Percentiles rank a stretch among this genome's conserved stretches.
Conservation (phyloP, 1,140 invertebrate species). For the Oscheius sp. region DNA sequence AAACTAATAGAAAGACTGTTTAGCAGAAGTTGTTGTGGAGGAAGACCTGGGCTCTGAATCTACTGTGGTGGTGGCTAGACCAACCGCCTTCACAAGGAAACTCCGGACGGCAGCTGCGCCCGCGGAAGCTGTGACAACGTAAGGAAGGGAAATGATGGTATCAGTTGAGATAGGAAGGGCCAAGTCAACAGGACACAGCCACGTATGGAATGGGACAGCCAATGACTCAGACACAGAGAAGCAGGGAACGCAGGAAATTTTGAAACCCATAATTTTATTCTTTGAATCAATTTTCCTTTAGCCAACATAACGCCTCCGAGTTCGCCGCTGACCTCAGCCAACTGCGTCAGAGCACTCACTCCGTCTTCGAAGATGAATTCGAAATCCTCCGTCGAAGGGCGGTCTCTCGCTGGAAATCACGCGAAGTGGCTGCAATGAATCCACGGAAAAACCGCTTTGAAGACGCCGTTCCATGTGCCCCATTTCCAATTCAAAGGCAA, state of each 20-base stretch:
- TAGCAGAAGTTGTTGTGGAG: neutral
- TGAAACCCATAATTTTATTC: too few relatives aligned
- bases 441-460: slow-evolving; percentile 4
- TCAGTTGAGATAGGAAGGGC: too few relatives aligned
- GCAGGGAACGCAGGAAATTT: too few relatives aligned
- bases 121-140: neutral
- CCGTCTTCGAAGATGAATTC: neutral
- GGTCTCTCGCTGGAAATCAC: neutral
- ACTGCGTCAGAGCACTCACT: neutral
- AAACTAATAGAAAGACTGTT: too few relatives aligned
- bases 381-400: neutral
- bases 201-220: too few relatives aligned
- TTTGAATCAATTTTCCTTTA: too few relatives aligned
- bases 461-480: slow-evolving; percentile 28
- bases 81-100: neutral
- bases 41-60: neutral
- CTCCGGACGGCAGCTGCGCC: neutral
- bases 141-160: too few relatives aligned
- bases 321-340: neutral
- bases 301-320: neutral
- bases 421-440: neutral
- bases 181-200: too few relatives aligned
- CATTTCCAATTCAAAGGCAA: neutral
- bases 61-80: neutral
- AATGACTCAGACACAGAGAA: too few relatives aligned